phyloP scores from a whole-genome alignment of 2,113 vertebrate genomes.

The Clarias batrachus region DNA sequence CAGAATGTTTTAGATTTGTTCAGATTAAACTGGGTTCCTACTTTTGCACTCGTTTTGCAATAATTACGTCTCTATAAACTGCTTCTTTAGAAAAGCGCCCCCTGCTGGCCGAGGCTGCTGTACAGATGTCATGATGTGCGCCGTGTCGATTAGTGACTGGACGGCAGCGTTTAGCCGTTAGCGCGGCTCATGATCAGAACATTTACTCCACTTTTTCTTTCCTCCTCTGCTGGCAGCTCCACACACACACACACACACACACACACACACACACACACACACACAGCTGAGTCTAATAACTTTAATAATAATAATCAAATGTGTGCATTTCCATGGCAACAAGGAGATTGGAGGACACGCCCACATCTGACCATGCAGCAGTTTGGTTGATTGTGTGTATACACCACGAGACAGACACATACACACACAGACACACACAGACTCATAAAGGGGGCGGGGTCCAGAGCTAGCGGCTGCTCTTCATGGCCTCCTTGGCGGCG shows the following conservation, averaged over 20 bases:
- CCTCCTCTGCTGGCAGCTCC: not conserved
- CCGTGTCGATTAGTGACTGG: not conserved
- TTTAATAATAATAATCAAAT: not conserved
- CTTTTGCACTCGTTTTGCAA: not conserved
- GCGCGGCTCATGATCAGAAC: not conserved
- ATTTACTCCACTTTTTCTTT: not conserved
- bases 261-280: not conserved
- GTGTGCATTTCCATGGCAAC: not conserved
- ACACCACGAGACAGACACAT: not conserved
- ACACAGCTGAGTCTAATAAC: not conserved
- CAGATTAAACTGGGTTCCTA: not conserved
- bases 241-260: not conserved
- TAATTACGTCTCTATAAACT: not conserved
- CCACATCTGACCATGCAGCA: not conserved
- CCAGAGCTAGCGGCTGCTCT: conserved; percentile 63
- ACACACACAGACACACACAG: not conserved
- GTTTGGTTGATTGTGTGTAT: not conserved
- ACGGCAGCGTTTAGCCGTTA: not conserved
- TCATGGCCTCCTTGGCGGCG: conserved; percentile 76
- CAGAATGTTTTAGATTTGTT: not conserved
- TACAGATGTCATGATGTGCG: not conserved
- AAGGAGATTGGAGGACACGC: not conserved
- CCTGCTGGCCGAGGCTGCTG: not conserved
- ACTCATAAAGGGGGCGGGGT: not conserved
- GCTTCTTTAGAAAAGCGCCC: not conserved